A percentile compares a stretch with the other conserved stretches of the same genome.
Evolutionary conservation across 2,113 vertebrate species (phyloP).

Genomic region (Notiomystis cincta): DNA sequence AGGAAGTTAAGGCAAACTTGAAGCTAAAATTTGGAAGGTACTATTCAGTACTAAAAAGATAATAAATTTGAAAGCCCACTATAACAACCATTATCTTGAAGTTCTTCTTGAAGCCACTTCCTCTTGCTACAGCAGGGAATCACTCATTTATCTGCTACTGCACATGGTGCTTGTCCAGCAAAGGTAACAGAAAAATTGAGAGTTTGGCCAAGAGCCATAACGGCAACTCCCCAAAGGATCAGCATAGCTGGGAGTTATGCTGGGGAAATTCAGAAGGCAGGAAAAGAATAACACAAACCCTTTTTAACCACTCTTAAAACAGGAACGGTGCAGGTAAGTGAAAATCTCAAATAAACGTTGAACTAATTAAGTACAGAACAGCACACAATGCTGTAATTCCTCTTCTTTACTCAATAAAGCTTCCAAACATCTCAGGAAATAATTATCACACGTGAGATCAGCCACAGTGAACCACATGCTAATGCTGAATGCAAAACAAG

Average conservation of each 20-base stretch:
- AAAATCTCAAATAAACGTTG: neutral
- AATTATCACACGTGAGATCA: neutral
- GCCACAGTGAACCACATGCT: neutral
- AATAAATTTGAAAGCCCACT: neutral
- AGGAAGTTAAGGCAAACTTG: neutral
- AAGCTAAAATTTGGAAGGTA: neutral
- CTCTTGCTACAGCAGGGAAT: neutral
- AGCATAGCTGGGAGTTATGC: neutral
- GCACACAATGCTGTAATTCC: neutral
- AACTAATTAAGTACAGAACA: neutral
- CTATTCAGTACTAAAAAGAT: neutral
- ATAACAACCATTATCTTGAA: neutral
- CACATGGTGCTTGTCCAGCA: neutral
- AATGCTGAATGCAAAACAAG: neutral
- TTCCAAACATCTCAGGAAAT: neutral
- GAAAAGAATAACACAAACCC: neutral
- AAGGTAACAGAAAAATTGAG: neutral
- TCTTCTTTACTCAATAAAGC: neutral
- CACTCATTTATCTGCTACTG: neutral
- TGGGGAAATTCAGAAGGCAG: neutral
- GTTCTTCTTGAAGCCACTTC: neutral
- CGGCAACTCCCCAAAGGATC: neutral
- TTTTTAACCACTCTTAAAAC: neutral
- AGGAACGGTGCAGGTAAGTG: accelerated
- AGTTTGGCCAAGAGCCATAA: neutral